These are phyloP conservation scores for Eustalomyia histrio DNA, from an alignment of 2,888 invertebrate genomes.

Conservation along the genomic window DNA sequence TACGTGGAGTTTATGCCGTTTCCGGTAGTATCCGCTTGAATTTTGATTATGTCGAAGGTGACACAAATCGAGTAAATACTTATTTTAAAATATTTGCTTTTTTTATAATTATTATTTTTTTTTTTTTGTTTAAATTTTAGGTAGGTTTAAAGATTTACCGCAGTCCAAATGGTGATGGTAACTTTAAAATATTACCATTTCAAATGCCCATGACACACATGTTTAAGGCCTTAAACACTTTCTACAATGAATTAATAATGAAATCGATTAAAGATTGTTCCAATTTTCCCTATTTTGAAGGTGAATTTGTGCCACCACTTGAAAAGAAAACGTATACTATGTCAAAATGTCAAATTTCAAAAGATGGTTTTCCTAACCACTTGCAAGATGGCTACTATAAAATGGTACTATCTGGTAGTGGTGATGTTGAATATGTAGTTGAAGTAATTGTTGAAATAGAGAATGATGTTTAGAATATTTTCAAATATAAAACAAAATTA, in stretches of 20 bases:
- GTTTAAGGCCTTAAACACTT: constrained; percentile 16
- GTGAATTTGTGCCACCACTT: constrained; percentile 37
- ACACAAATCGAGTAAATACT: constrained; percentile 20
- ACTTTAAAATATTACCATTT: constrained; percentile 56
- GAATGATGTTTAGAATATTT: too few relatives aligned
- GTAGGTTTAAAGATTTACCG: constrained; percentile 50
- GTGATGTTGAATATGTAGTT: constrained; percentile 3
- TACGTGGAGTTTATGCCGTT: constrained; percentile 50
- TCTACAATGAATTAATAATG: constrained; percentile 57
- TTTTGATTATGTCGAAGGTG: neutral
- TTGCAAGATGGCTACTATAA: constrained; percentile 60
- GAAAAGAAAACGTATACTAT: constrained; percentile 34
- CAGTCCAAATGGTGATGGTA: constrained; percentile 57
- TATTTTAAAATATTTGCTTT: neutral
- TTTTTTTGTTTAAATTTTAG: constrained; percentile 19
- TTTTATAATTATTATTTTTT: neutral
- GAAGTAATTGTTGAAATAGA: too few relatives aligned
- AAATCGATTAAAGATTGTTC: constrained; percentile 61
- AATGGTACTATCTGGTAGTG: constrained; percentile 27
- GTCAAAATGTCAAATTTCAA: constrained; percentile 47
- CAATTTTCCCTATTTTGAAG: constrained; percentile 58
- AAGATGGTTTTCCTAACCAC: constrained; percentile 53
- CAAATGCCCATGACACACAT: constrained; percentile 48
- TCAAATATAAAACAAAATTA: too few relatives aligned
- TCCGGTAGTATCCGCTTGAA: constrained; percentile 21